Percentiles rank a stretch among this genome's conserved stretches.
phyloP scores from a whole-genome alignment of 2,113 vertebrate species.

The Aegithalos caudatus region DNA sequence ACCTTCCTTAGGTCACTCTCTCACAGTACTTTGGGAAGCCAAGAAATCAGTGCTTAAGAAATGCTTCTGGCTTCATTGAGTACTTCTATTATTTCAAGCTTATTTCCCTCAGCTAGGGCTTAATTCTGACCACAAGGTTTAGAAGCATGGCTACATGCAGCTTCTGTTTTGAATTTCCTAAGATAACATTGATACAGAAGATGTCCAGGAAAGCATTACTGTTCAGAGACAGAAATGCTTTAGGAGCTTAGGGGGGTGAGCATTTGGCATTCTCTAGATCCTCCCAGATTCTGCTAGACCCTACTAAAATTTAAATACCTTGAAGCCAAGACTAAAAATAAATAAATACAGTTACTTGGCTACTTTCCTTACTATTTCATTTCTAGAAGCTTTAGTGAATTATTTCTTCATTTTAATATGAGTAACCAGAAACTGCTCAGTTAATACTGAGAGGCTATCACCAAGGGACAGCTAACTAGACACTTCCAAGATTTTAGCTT shows the following conservation, averaged over 20 bases:
- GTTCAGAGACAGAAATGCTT: neutral
- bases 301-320: neutral
- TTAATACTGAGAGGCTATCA: neutral
- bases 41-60: neutral
- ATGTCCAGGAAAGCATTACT: neutral
- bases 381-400: neutral
- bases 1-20: neutral
- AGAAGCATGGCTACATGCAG: neutral
- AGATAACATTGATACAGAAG: neutral
- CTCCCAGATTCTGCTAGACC: neutral
- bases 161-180: constrained; percentile 9
- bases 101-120: neutral
- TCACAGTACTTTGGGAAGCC: neutral
- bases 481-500: neutral
- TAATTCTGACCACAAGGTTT: neutral
- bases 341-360: neutral
- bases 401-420: neutral
- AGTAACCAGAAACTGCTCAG: neutral
- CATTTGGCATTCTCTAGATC: neutral
- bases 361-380: neutral
- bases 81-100: neutral
- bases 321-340: constrained; percentile 10
- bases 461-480: neutral
- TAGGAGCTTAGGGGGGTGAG: neutral
- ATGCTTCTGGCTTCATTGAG: neutral